These are phyloP conservation scores for Anguilla marmorata DNA, from an alignment of 2,797 vertebrate species.

Conservation along the genomic window DNA sequence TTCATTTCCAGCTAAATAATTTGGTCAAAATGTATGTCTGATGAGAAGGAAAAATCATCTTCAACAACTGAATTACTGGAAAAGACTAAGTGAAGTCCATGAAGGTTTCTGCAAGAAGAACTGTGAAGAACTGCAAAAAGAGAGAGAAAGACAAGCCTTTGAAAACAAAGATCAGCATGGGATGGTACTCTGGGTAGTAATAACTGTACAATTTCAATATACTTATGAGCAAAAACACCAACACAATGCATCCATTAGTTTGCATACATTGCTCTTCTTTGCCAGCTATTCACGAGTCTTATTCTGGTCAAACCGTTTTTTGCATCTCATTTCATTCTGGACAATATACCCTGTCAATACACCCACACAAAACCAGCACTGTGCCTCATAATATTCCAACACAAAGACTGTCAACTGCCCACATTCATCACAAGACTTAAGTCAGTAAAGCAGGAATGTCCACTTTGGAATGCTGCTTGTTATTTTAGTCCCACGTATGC, in stretches of 20 bases:
- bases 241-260: conserved; percentile 2
- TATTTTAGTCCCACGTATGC: conserved; percentile 8
- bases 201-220: conserved; percentile 25
- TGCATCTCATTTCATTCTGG: neutral
- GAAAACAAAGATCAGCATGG: conserved; percentile 19
- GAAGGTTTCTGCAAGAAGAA: conserved; percentile 25
- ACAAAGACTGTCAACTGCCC: conserved; percentile 10
- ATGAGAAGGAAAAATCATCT: conserved; percentile 12
- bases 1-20: conserved; percentile 37
- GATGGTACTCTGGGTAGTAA: neutral
- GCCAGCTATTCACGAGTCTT: neutral
- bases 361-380: neutral
- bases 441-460: conserved; percentile 11
- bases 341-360: conserved; percentile 22
- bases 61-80: neutral
- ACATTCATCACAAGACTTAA: conserved; percentile 26
- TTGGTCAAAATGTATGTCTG: conserved; percentile 24
- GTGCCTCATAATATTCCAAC: neutral
- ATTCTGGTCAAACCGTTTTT: conserved; percentile 8
- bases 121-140: conserved; percentile 16
- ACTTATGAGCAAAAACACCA: conserved; percentile 25
- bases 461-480: conserved; percentile 14
- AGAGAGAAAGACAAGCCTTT: conserved; percentile 24
- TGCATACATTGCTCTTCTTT: conserved; percentile 9
- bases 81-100: conserved; percentile 19